phyloP scores from a whole-genome alignment of 2,888 invertebrate genomes.

The Pomacea canaliculata region DNA sequence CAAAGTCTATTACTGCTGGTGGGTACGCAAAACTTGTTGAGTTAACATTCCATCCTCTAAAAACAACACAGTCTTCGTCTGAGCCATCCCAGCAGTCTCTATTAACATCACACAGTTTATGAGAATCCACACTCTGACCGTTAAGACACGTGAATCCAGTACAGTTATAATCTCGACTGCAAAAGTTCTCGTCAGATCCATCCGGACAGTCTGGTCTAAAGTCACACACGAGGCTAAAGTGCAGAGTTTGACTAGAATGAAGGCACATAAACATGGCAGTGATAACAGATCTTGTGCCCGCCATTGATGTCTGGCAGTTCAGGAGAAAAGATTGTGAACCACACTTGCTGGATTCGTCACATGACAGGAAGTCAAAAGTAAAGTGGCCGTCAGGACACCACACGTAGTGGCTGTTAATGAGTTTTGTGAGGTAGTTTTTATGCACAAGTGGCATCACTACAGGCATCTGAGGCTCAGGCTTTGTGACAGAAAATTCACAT shows the following conservation, averaged over 20 bases:
- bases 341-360: conserved; percentile 3
- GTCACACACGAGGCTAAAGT: not conserved
- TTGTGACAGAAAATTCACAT: too few relatives aligned
- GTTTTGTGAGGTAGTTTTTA: too few relatives aligned
- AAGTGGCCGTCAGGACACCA: conserved; percentile 10
- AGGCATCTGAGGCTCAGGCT: too few relatives aligned
- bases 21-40: not conserved
- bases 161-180: not conserved
- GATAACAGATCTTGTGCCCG: not conserved
- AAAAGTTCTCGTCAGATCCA: not conserved
- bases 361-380: conserved; percentile 11
- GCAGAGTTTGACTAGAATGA: not conserved
- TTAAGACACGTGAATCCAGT: not conserved
- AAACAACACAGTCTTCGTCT: not conserved
- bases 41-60: too few relatives aligned
- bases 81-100: not conserved
- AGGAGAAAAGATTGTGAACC: not conserved
- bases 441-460: too few relatives aligned
- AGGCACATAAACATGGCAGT: not conserved
- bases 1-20: conserved; percentile 5
- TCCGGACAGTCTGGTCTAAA: not conserved
- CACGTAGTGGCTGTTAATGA: not conserved
- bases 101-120: not conserved
- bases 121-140: conserved; percentile 1
- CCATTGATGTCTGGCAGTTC: not conserved